These are phyloP conservation scores for Crotalus viridis DNA, from an alignment of 2,113 vertebrate genomes.

Conservation along the genomic window DNA sequence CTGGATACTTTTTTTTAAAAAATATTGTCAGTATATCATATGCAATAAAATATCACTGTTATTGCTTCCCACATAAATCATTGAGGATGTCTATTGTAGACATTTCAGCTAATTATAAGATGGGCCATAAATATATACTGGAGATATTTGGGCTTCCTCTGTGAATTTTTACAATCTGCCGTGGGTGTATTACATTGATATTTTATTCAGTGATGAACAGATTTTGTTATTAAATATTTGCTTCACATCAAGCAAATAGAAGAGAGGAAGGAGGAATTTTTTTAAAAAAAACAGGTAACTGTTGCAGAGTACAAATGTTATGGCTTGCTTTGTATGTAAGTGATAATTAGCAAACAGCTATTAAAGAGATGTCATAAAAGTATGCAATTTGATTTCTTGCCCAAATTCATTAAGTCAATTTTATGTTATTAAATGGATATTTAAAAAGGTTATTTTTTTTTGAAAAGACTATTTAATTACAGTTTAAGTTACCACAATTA, in stretches of 20 bases:
- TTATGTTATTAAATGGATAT: neutral
- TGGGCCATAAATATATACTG: neutral
- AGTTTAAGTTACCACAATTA: neutral
- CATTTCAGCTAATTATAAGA: slow-evolving; percentile 8
- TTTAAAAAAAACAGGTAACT: neutral
- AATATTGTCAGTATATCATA: neutral
- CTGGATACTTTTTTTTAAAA: neutral
- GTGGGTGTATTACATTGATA: slow-evolving; percentile 1
- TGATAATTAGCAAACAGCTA: neutral
- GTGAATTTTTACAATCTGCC: slow-evolving; percentile 3
- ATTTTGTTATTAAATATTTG: slow-evolving; percentile 29
- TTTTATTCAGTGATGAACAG: slow-evolving; percentile 4
- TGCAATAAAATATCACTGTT: neutral
- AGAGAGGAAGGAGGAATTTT: neutral
- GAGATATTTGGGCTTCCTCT: neutral
- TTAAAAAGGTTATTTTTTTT: neutral
- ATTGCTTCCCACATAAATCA: neutral
- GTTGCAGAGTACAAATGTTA: neutral
- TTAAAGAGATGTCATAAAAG: neutral
- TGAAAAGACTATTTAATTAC: neutral
- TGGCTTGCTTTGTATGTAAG: neutral
- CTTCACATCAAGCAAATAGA: slow-evolving; percentile 4
- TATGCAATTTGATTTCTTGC: neutral
- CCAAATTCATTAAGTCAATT: neutral
- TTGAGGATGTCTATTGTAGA: neutral